Evolutionary conservation across 2,888 invertebrate species (phyloP).

Genomic region (Lissocephala sabroskyi): DNA sequence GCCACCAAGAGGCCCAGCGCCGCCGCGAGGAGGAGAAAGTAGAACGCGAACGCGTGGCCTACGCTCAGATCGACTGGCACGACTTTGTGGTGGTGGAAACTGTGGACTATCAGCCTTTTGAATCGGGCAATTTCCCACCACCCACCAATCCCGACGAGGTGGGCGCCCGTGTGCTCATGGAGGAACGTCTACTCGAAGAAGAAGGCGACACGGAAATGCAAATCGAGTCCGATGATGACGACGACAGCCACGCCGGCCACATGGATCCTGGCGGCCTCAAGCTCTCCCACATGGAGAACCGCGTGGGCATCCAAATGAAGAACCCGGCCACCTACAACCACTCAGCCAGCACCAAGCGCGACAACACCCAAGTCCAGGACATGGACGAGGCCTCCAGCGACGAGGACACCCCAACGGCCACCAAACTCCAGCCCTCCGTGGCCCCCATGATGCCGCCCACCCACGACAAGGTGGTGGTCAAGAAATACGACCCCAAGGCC

Average conservation of each 20-base stretch:
- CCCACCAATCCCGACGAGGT: slow-evolving; percentile 98
- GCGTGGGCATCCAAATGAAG: slow-evolving; percentile 72
- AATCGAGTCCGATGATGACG: slow-evolving; percentile 87
- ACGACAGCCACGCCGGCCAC: slow-evolving; percentile 48
- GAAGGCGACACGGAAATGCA: slow-evolving; percentile 92
- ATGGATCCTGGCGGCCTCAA: slow-evolving; percentile 69
- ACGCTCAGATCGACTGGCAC: slow-evolving; percentile 99
- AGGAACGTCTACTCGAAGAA: slow-evolving; percentile 84
- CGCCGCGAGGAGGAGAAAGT: slow-evolving; percentile 95
- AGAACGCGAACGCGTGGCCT: slow-evolving; percentile 94
- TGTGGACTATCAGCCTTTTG: slow-evolving; percentile 97
- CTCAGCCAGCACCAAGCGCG: slow-evolving; percentile 65
- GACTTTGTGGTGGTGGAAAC: slow-evolving; percentile 99
- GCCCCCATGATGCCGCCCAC: slow-evolving; percentile 86
- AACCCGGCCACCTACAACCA: slow-evolving; percentile 71
- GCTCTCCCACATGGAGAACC: slow-evolving; percentile 80
- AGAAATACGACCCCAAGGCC: slow-evolving; percentile 97
- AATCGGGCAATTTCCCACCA: slow-evolving; percentile 95
- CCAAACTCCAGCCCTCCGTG: slow-evolving; percentile 62
- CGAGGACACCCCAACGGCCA: slow-evolving; percentile 76
- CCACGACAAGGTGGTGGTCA: slow-evolving; percentile 94
- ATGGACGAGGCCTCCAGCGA: slow-evolving; percentile 94
- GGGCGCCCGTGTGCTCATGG: slow-evolving; percentile 93
- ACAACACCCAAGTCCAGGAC: slow-evolving; percentile 83
- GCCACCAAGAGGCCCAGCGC: slow-evolving; percentile 93